Evolutionary conservation across 2,797 vertebrate genomes (phyloP).

Genomic region (Coregonus sp.): DNA sequence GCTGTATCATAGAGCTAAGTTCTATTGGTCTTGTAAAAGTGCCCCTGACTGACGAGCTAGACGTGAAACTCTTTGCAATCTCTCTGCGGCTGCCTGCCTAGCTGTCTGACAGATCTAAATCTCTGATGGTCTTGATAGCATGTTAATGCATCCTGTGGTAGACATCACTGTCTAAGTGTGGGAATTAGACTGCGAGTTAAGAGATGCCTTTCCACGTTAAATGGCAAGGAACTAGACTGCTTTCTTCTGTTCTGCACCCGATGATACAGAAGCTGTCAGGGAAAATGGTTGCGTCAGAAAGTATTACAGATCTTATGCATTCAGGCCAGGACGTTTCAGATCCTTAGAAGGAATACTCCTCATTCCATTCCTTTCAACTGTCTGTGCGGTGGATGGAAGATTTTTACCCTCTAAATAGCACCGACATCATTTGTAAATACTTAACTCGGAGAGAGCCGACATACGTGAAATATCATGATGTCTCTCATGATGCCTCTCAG

Average conservation of each 20-base stretch:
- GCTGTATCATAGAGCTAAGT: conserved; percentile 39
- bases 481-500: conserved; percentile 27
- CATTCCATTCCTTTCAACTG: conserved; percentile 62
- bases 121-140: conserved; percentile 73
- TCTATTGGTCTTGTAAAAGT: conserved; percentile 51
- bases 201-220: conserved; percentile 70
- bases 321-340: conserved; percentile 71
- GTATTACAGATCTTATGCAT: conserved; percentile 73
- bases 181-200: conserved; percentile 73
- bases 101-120: conserved; percentile 73
- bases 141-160: conserved; percentile 70
- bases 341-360: conserved; percentile 66
- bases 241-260: conserved; percentile 57
- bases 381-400: conserved; percentile 37
- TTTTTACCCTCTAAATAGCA: conserved; percentile 45
- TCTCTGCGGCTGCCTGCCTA: conserved; percentile 47
- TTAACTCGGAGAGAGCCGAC: conserved; percentile 58
- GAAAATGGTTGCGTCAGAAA: conserved; percentile 72
- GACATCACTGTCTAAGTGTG: conserved; percentile 65
- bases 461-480: conserved; percentile 49
- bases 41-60: conserved; percentile 57
- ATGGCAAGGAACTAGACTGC: conserved; percentile 74
- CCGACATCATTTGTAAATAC: conserved; percentile 66
- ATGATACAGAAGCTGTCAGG: conserved; percentile 59
- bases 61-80: conserved; percentile 67